Evolutionary conservation across 2,113 vertebrate species (phyloP).

Genomic region (Bufo bufo): DNA sequence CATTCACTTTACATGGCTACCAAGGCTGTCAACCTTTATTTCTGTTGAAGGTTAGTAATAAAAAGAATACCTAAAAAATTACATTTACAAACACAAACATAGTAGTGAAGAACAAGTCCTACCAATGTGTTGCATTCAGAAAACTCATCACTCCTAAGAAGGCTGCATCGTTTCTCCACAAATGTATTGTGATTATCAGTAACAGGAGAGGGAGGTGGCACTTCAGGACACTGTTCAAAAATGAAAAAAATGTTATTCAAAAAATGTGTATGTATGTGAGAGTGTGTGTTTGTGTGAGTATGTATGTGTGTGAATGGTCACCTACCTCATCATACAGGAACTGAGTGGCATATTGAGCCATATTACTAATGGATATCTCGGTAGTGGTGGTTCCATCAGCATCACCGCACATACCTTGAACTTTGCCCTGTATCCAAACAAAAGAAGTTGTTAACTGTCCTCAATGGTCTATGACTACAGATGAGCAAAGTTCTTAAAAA

Average conservation of each 20-base stretch:
- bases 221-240: conserved; percentile 16
- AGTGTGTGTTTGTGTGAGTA: neutral
- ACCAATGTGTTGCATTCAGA: conserved; percentile 31
- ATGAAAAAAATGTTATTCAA: neutral
- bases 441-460: neutral
- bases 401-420: conserved; percentile 56
- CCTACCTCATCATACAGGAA: conserved; percentile 29
- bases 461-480: neutral
- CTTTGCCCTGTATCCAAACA: conserved; percentile 27
- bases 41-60: too few relatives aligned
- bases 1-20: neutral
- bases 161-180: conserved; percentile 33
- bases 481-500: neutral
- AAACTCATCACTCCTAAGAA: conserved; percentile 31
- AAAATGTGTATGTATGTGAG: neutral
- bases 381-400: conserved; percentile 45
- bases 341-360: conserved; percentile 47
- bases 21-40: neutral
- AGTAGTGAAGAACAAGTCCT: neutral
- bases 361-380: conserved; percentile 43
- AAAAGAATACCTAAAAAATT: neutral
- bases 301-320: neutral
- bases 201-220: neutral
- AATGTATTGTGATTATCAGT: conserved; percentile 43
- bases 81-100: neutral